Conservation (phyloP, 2,888 invertebrate genomes). For the Hipparchia semele region DNA sequence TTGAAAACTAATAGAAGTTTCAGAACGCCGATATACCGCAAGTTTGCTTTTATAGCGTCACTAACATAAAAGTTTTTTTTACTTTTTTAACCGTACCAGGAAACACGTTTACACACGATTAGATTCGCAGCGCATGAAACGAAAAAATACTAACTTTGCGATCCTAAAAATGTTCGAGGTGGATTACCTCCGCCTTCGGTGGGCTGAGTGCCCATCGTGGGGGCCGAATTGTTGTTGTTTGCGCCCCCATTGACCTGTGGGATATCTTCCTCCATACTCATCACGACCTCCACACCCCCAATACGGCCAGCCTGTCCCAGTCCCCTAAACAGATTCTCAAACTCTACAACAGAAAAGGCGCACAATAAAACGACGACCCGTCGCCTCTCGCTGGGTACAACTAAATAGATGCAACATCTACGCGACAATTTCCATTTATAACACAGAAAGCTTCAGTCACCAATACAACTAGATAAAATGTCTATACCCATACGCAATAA, state of each 20-base stretch:
- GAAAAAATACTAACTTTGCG: conserved; percentile 42
- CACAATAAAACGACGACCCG: conserved; percentile 19
- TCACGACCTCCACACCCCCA: conserved; percentile 63
- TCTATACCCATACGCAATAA: too few species aligned
- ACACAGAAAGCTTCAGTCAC: not conserved
- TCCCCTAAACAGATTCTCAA: conserved; percentile 61
- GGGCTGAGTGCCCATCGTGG: conserved; percentile 7
- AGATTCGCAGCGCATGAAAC: not conserved
- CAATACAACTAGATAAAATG: conserved; percentile 13
- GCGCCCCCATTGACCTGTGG: conserved; percentile 45
- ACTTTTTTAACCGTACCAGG: too few species aligned
- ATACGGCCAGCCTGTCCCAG: conserved; percentile 53
- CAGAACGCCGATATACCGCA: too few species aligned
- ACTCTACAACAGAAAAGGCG: conserved; percentile 54
- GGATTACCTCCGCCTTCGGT: conserved; percentile 36
- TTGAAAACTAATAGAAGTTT: too few species aligned
- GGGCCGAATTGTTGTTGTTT: conserved; percentile 34
- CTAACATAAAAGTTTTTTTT: too few species aligned
- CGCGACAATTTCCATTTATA: not conserved
- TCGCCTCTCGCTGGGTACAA: not conserved
- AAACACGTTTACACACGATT: not conserved
- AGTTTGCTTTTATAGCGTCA: too few species aligned
- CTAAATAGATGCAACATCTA: conserved; percentile 14
- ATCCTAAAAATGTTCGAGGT: conserved; percentile 36
- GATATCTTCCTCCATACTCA: conserved; percentile 71